These are phyloP conservation scores for Phylloscopus whistleri DNA, from an alignment of 2,113 vertebrate genomes.

Conservation along the genomic window DNA sequence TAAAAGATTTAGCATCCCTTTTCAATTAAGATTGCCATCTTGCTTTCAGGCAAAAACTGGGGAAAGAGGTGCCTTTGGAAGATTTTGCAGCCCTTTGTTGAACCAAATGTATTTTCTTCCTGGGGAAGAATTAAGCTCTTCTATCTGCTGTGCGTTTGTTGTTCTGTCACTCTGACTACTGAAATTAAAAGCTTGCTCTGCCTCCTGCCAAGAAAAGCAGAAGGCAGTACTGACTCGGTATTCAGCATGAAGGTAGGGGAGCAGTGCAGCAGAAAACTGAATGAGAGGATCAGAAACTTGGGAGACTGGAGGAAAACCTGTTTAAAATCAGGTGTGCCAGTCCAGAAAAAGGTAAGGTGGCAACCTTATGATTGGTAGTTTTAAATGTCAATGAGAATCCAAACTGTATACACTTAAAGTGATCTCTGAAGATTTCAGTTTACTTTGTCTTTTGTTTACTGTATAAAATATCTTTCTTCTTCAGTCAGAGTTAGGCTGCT, in stretches of 20 bases:
- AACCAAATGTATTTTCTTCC: conserved; percentile 60
- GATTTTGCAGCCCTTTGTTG: conserved; percentile 37
- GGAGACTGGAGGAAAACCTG: conserved; percentile 40
- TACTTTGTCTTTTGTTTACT: conserved; percentile 70
- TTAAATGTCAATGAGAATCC: conserved; percentile 67
- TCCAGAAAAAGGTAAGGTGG: conserved; percentile 71
- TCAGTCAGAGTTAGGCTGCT: conserved; percentile 60
- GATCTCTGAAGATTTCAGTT: conserved; percentile 71
- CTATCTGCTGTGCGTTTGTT: conserved; percentile 50
- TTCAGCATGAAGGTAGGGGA: conserved; percentile 16
- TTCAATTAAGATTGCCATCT: conserved; percentile 79
- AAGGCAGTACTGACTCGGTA: conserved; percentile 8
- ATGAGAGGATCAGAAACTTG: conserved; percentile 28
- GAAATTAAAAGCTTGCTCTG: conserved; percentile 40
- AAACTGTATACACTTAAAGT: conserved; percentile 57
- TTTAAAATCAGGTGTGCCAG: conserved; percentile 45
- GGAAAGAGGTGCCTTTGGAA: conserved; percentile 48
- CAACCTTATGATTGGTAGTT: conserved; percentile 77
- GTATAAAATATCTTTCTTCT: conserved; percentile 59
- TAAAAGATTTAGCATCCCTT: conserved; percentile 73
- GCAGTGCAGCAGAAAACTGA: conserved; percentile 17
- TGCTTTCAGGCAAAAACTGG: conserved; percentile 64
- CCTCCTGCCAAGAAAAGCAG: conserved; percentile 45
- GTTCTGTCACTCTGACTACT: conserved; percentile 51
- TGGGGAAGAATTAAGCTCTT: conserved; percentile 58